Evolutionary conservation across 2,797 vertebrate genomes (phyloP), one percentile per base, ranked within the genome.

Genomic region (Ctenopoma kingsleyae): DNA sequence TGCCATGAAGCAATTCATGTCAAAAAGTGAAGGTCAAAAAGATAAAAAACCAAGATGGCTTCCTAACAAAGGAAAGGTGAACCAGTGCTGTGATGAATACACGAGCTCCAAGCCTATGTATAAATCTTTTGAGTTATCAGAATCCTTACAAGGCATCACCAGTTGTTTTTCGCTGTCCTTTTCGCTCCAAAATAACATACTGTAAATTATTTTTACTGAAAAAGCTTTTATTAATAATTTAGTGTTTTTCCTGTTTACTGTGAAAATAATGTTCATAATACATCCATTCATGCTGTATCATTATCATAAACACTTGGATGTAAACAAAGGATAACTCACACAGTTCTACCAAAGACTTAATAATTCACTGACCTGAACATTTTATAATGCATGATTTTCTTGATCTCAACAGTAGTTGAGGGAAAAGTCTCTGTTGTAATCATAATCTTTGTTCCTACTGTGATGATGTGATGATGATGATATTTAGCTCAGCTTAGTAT

Each of bases 311-410:
- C 23, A 69, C 56, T 56, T 52, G 67, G 46, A 48, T 58, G 49
- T 68, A 71, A 80, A 78, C 51, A 85, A 80, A 75, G 41, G 36
- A 69, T 77, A 48, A 74, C 55, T 16, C 23, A 62, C 51, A 60
- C 35, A 55, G 52, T 62, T 15, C 6, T 59, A 35, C 17, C 56
- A 60, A 32, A 44, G n/a, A 56, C 16, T 40, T 67, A 81, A 85
- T 81, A 84, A 84, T 86, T 55, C 59, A 74, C 35, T 40, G 64
- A 59, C 43, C 10, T 60, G 30, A 52, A 40, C 10, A 62, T 68
- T 49, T 66, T 41, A 16, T 2, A 16, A 40, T 30, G 0, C 1
- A 0, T 17, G 36, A 57, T 58, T 61, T 56, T 66, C 53, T 54
- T 62, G 20, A 54, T 61, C 44, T 52, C 22, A n/a, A 9, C 23